Evolutionary conservation across 2,888 invertebrate genomes (phyloP).

Genomic region (Galerucella pusilla): DNA sequence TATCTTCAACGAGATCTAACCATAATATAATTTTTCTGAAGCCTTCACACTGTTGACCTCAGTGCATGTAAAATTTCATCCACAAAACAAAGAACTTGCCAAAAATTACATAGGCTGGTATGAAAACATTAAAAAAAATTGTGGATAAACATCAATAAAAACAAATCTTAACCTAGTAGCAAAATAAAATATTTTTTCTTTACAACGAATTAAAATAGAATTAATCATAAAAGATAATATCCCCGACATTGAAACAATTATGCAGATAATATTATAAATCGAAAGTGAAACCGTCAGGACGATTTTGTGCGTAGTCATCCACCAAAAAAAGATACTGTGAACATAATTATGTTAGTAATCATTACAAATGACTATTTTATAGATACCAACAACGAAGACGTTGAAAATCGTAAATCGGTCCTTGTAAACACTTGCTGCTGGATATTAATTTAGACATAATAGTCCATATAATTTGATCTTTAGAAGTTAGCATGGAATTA

Average conservation of each 20-base stretch:
- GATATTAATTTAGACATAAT: constrained; percentile 8
- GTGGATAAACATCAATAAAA: background rate
- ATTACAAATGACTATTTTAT: constrained; percentile 61
- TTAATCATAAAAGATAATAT: constrained; percentile 56
- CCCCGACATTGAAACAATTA: constrained; percentile 63
- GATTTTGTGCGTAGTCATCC: constrained; percentile 61
- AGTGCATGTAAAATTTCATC: no score
- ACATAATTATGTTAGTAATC: constrained; percentile 59
- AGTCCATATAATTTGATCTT: constrained; percentile 13
- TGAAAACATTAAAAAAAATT: background rate
- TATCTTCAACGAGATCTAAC: no score
- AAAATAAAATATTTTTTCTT: constrained; percentile 44
- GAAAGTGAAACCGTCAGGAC: constrained; percentile 65
- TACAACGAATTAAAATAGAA: constrained; percentile 55
- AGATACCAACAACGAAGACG: constrained; percentile 27
- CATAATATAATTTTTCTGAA: no score
- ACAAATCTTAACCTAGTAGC: constrained; percentile 11
- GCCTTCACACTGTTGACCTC: no score
- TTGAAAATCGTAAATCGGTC: constrained; percentile 14
- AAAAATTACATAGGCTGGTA: background rate
- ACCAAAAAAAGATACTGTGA: constrained; percentile 52
- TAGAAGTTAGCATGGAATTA: background rate
- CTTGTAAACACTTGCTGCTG: constrained; percentile 4
- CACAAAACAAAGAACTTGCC: background rate
- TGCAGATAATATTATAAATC: constrained; percentile 63